Evolutionary conservation across 2,113 vertebrate species (phyloP).

Genomic region (Antigone vipio): DNA sequence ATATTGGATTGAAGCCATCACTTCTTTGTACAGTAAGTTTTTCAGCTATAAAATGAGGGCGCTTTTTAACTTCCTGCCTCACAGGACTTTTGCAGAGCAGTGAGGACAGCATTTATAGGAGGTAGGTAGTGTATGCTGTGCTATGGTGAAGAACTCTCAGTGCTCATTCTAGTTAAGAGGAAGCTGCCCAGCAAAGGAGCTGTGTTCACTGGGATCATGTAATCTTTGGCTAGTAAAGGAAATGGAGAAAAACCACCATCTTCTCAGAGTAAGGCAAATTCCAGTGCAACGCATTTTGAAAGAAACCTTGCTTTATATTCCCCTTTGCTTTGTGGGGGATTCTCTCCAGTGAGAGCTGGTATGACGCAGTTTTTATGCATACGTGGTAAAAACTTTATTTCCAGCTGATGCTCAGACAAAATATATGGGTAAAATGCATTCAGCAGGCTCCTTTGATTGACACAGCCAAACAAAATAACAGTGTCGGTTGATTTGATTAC

Average conservation of each 20-base stretch:
- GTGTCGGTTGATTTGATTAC: neutral
- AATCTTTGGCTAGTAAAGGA: neutral
- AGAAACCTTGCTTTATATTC: neutral
- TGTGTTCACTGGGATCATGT: neutral
- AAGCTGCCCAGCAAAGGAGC: neutral
- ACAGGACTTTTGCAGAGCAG: neutral
- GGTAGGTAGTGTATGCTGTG: neutral
- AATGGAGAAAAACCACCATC: neutral
- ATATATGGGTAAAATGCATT: neutral
- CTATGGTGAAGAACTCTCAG: neutral
- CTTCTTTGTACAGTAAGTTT: neutral
- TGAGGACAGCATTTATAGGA: neutral
- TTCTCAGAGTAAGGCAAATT: neutral
- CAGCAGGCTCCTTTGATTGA: neutral
- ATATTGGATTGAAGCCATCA: neutral
- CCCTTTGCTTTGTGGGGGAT: neutral
- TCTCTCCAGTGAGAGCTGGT: neutral
- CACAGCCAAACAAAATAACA: neutral
- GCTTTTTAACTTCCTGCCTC: neutral
- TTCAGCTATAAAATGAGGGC: neutral
- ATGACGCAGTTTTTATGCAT: neutral
- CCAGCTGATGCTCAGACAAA: neutral
- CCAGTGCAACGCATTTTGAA: neutral
- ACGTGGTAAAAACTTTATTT: neutral
- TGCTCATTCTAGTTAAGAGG: neutral